These are phyloP conservation scores for Polyploca ridens DNA, from an alignment of 2,888 invertebrate species.

Conservation along the genomic window DNA sequence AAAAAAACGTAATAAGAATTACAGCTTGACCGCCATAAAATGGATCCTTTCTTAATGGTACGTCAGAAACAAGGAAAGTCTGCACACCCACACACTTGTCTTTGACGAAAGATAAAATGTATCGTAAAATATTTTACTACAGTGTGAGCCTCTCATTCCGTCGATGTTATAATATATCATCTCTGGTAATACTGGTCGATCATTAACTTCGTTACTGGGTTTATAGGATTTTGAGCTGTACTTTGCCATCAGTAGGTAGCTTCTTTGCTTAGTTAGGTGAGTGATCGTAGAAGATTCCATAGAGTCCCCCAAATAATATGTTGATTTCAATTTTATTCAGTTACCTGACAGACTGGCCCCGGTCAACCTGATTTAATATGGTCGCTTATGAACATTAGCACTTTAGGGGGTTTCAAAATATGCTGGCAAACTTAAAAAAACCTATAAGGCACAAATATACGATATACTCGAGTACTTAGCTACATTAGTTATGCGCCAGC, in stretches of 20 bases:
- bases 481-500: constrained; percentile 28
- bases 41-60: constrained; percentile 10
- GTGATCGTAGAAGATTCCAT: background rate
- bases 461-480: constrained; percentile 20
- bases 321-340: no score
- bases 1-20: background rate
- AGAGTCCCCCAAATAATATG: background rate
- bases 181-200: background rate
- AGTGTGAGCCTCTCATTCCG: background rate
- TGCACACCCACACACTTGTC: constrained; percentile 18
- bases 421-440: no score
- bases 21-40: background rate
- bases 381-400: no score
- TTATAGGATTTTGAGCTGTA: background rate
- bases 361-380: no score
- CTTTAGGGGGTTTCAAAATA: no score
- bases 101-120: constrained; percentile 20
- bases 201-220: background rate
- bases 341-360: no score
- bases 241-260: no score
- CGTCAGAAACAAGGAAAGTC: constrained; percentile 18
- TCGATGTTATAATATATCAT: background rate
- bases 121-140: background rate
- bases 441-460: no score
- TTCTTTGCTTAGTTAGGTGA: no score